Base-by-base conservation (phyloP, 2,113 vertebrate genomes). In the Colistium nudipinnis region DNA sequence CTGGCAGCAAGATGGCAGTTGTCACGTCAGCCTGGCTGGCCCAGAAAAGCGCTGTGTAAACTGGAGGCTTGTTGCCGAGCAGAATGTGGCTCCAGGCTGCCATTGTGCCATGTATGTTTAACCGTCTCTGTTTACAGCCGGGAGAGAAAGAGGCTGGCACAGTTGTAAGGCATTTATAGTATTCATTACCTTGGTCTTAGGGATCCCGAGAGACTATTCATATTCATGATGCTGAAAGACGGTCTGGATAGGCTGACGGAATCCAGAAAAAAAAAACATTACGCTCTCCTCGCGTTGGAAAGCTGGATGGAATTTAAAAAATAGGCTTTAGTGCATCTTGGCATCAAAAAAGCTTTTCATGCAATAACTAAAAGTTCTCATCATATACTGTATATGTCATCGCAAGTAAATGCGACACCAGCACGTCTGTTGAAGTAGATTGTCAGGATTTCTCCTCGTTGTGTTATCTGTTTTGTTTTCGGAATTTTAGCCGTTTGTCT, bases 1-100 rank as follows among this genome's bases (percentile, higher is more conserved):
- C 71, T 78, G 84, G 82, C 85, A 78, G 82, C 70, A 11, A 47
- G 56, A 80, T 81, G 79, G 43, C 77, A 47, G 61, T 87, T 79
- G 74, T 87, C 83, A 85, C 78, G 54, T 76, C 70, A 82, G 78
- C 70, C 52, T 2, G 7, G 53, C 74, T 60, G 63, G 69, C 78
- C 74, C 70, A 70, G 76, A 78, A 77, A 70, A 62, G 38, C 51
- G 17, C 51, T 48, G 69, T 59, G 78, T 83, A 75, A 81, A 80
- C 76, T 41, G 38, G 41, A 43, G 57, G 17, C 66, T 70, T 74
- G 78, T 82, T 87, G 85, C 78, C 3, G 25, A 83, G 86, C 82
- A 80, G 77, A 83, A 62, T 74, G 76, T 41, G 62, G 44, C 89
- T 81, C 52, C 30, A 11, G 70, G 78, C 83, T 83, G 70, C 65